Evolutionary conservation across 2,797 vertebrate genomes (phyloP).

Genomic region (Steatocranus sp.): DNA sequence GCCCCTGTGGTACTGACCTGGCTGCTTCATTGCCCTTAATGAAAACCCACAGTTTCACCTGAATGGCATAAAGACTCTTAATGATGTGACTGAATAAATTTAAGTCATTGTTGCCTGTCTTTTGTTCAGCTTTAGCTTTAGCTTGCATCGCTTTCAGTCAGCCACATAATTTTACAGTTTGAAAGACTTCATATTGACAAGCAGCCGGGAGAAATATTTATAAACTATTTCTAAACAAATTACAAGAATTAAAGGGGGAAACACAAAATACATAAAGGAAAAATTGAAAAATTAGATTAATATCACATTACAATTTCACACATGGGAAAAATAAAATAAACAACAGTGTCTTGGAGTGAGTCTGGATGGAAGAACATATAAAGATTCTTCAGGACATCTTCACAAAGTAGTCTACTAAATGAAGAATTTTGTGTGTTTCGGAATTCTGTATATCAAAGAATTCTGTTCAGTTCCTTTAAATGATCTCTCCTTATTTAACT

Average conservation of each 20-base stretch:
- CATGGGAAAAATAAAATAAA: neutral
- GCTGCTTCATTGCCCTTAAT: neutral
- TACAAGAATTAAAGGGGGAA: neutral
- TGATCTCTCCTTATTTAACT: neutral
- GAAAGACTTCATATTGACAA: neutral
- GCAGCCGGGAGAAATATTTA: neutral
- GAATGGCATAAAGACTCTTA: neutral
- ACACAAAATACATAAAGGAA: neutral
- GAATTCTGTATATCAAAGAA: no score
- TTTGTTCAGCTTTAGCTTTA: neutral
- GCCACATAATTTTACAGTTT: neutral
- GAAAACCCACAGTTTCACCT: neutral
- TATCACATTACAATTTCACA: neutral
- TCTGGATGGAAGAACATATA: neutral
- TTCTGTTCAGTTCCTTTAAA: neutral
- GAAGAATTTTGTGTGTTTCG: neutral
- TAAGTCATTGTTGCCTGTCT: neutral
- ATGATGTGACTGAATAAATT: neutral
- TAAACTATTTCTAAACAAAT: neutral
- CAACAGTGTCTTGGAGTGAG: neutral
- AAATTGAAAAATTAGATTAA: neutral
- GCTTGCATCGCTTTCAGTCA: neutral
- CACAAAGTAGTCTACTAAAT: neutral
- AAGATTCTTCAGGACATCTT: neutral
- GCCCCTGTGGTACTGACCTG: neutral